phyloP scores from a whole-genome alignment of 2,888 invertebrate genomes.

The Trissolcus brochymenae region DNA sequence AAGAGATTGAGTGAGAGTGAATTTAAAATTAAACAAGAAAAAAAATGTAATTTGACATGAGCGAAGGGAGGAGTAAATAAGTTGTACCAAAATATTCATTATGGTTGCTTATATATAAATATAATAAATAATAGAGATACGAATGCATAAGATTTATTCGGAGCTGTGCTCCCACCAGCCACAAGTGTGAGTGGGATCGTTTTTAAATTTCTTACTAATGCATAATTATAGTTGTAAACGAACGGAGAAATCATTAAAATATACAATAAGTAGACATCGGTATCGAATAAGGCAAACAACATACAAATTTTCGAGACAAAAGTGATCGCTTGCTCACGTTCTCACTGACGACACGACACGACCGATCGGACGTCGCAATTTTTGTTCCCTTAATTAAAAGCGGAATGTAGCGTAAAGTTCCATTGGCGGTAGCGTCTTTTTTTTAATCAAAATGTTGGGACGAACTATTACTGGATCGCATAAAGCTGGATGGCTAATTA shows the following conservation, averaged over 20 bases:
- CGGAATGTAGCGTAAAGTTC: slow-evolving; percentile 53
- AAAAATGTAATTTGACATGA: slow-evolving; percentile 50
- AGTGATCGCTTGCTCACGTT: slow-evolving; percentile 68
- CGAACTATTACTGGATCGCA: slow-evolving; percentile 43
- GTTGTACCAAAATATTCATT: slow-evolving; percentile 76
- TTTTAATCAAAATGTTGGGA: slow-evolving; percentile 16
- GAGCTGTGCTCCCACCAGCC: slow-evolving; percentile 75
- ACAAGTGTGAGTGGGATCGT: slow-evolving; percentile 73
- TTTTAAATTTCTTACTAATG: slow-evolving; percentile 76
- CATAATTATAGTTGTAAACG: slow-evolving; percentile 71
- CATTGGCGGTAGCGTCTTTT: slow-evolving; percentile 18
- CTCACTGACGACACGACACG: slow-evolving; percentile 59
- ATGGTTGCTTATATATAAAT: slow-evolving; percentile 75
- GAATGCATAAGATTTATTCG: slow-evolving; percentile 75
- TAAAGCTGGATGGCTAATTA: slow-evolving; percentile 6
- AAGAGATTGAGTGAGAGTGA: slow-evolving; percentile 23
- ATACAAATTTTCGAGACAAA: slow-evolving; percentile 58
- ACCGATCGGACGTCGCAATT: slow-evolving; percentile 37
- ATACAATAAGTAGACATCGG: slow-evolving; percentile 61
- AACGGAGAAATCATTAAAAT: slow-evolving; percentile 61
- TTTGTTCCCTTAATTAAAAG: slow-evolving; percentile 28
- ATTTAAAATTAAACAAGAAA: slow-evolving; percentile 30
- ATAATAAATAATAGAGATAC: slow-evolving; percentile 74
- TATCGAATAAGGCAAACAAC: slow-evolving; percentile 55
- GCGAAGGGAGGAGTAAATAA: slow-evolving; percentile 66